Evolutionary conservation across 2,113 vertebrate species (phyloP).

Genomic region (Malurus cyaneus): DNA sequence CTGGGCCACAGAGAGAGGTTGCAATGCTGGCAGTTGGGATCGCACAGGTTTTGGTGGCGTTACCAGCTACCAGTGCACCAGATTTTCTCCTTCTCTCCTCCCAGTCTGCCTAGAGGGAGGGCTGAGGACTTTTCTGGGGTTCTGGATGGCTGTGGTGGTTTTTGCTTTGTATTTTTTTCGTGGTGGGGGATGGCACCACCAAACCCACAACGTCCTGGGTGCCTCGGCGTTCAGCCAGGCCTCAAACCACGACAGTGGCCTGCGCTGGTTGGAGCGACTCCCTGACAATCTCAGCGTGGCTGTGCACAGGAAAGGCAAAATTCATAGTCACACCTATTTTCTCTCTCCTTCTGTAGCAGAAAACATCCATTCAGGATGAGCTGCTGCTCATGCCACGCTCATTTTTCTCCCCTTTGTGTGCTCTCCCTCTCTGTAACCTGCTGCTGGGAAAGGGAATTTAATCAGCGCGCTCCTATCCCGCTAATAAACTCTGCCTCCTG

Average conservation of each 20-base stretch:
- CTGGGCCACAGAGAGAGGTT: neutral
- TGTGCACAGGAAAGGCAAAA: neutral
- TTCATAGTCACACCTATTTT: neutral
- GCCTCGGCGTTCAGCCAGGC: too few species aligned
- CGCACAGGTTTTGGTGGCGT: neutral
- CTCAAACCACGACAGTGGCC: too few species aligned
- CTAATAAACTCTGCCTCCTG: conserved; percentile 22
- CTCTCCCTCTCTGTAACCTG: neutral
- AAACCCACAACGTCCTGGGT: too few species aligned
- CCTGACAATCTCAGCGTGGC: neutral
- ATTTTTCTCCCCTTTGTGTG: neutral
- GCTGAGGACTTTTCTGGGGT: neutral
- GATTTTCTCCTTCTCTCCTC: neutral
- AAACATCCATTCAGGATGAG: neutral
- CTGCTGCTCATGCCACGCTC: neutral
- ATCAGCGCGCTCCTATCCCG: conserved; percentile 11
- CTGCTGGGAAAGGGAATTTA: conserved; percentile 18
- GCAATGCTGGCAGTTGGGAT: accelerated
- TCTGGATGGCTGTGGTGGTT: neutral
- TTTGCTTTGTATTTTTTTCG: too few species aligned
- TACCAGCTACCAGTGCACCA: neutral
- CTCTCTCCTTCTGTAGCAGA: neutral
- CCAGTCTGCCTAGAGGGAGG: neutral
- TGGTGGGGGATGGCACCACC: too few species aligned
- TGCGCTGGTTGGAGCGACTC: neutral